These are phyloP conservation scores for Myiopsitta monachus DNA, from an alignment of 2,113 vertebrate genomes.

Conservation along the genomic window DNA sequence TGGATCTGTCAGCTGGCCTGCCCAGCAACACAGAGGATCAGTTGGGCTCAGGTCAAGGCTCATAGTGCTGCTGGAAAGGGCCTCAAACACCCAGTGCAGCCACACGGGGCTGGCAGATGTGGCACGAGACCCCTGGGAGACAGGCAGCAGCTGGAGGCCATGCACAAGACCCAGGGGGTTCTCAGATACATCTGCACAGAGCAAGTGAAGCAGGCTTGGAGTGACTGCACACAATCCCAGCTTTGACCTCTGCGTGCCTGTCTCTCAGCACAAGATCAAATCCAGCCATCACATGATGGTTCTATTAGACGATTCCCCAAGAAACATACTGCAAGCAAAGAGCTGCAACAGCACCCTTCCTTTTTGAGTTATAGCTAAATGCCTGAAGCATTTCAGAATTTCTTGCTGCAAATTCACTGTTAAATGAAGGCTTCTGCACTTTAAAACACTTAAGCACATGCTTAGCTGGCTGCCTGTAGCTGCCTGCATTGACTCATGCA, in stretches of 20 bases:
- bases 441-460: fast-evolving
- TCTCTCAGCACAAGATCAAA: not conserved
- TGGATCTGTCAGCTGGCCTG: not conserved
- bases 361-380: fast-evolving
- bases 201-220: fast-evolving
- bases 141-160: not conserved
- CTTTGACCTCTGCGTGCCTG: not conserved
- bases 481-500: not conserved
- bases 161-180: not conserved
- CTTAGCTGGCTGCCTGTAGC: not conserved
- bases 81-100: not conserved
- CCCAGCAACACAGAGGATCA: not conserved
- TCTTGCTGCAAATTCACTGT: fast-evolving
- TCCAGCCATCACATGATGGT: fast-evolving
- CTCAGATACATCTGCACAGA: fast-evolving
- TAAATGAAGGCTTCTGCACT: not conserved
- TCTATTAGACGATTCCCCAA: fast-evolving
- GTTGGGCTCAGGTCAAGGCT: not conserved
- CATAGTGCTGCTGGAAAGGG: not conserved
- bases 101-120: not conserved
- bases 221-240: fast-evolving
- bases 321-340: fast-evolving
- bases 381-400: not conserved
- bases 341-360: fast-evolving
- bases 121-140: not conserved